Base-by-base conservation (phyloP, 2,113 vertebrate genomes). In the Sigmodon hispidus region DNA sequence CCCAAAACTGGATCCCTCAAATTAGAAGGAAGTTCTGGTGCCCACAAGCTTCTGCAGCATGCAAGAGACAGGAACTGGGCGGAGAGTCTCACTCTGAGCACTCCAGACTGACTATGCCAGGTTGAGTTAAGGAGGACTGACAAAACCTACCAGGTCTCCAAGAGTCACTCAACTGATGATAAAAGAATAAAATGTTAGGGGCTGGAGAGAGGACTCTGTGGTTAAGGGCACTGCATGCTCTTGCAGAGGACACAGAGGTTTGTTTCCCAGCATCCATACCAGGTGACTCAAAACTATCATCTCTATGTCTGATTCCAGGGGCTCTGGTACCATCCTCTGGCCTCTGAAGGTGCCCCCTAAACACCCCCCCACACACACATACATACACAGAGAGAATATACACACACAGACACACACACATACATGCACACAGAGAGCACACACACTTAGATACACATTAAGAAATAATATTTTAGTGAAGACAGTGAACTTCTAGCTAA, bases 51-150 rank as follows among this genome's bases (percentile, higher is more conserved):
- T 40, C 36, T 34, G 4, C 24, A 1, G 5, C 0, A 55, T 10
- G 21, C 1, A 0, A n/a, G 40, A 34, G 31, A 2, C 13, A 22
- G 36, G 43, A 12, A 36, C 0, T 0, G 0, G 0, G 12, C 5
- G 15, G 45, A 16, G 2, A 40, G 0, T 6, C 2, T 11, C 36
- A 0, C 0, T 29, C 31, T 55, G 91, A 15, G 7, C 67, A 29
- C 0, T 7, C 55, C 19, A 6, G 29, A n/a, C 31, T 61, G 40
- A 31, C 29, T 45, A 21, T 22, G 13, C 2, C 3, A 48, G 40
- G 22, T 89, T 59, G 55, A 26, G 13, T 7, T 3, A 59, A 80
- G 43, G 83, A 73, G 10, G 10, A 5, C 15, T 13, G 84, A 50
- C 43, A 61, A 43, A 63, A 70, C 4, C 61, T 34, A 8, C 15